Evolutionary conservation across 2,888 invertebrate genomes (phyloP).

Genomic region (Lissocephala sabroskyi): DNA sequence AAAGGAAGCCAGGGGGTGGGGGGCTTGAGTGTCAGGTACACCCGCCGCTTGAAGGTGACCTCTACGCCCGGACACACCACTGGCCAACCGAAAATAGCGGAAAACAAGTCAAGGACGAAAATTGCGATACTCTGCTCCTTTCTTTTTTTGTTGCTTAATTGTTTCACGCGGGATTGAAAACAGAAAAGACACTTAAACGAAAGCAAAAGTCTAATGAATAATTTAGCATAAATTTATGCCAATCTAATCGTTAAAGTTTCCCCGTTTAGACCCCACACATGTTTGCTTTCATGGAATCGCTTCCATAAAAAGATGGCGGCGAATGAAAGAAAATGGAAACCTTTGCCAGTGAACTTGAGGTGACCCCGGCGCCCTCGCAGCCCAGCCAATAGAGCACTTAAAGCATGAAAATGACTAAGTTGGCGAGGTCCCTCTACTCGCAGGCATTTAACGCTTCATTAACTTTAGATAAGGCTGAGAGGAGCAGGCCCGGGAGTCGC

Average conservation of each 20-base stretch:
- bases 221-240: constrained; percentile 13
- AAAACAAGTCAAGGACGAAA: too few species aligned
- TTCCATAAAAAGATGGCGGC: constrained; percentile 26
- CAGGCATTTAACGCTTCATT: constrained; percentile 64
- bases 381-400: constrained; percentile 53
- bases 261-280: too few species aligned
- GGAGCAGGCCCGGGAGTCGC: not conserved
- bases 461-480: constrained; percentile 55
- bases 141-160: too few species aligned
- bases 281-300: too few species aligned
- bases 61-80: too few species aligned
- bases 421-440: constrained; percentile 60
- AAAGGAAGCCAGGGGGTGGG: not conserved
- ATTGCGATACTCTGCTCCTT: not conserved
- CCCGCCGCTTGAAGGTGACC: constrained; percentile 11
- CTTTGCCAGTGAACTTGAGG: constrained; percentile 11
- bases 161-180: too few species aligned
- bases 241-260: constrained; percentile 12
- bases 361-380: constrained; percentile 28
- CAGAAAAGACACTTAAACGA: not conserved
- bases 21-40: not conserved
- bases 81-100: too few species aligned
- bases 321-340: too few species aligned
- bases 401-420: constrained; percentile 63
- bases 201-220: constrained; percentile 9